Evolutionary conservation across 2,888 invertebrate genomes (phyloP).

Genomic region (Drosophila maculinotata): DNA sequence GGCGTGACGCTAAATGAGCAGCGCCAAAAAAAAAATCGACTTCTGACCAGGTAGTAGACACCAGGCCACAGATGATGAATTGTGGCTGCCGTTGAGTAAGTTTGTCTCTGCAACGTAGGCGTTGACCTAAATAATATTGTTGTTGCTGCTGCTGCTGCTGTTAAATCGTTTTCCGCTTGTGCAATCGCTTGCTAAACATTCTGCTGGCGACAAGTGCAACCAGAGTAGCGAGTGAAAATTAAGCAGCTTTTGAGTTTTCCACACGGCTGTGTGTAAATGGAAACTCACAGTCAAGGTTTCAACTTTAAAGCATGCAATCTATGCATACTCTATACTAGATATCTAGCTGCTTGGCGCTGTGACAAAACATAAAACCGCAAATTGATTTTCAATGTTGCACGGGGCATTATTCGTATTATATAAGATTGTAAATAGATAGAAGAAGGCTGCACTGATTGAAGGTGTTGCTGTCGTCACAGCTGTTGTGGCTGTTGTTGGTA

Average conservation of each 20-base stretch:
- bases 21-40: conserved; percentile 40
- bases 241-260: conserved; percentile 37
- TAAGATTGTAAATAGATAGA: conserved; percentile 36
- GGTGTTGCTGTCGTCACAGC: conserved; percentile 45
- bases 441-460: conserved; percentile 44
- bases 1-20: conserved; percentile 73
- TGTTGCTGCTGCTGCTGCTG: conserved; percentile 38
- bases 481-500: conserved; percentile 16
- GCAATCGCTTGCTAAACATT: conserved; percentile 75
- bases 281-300: conserved; percentile 74
- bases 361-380: conserved; percentile 70
- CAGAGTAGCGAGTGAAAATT: conserved; percentile 43
- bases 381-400: conserved; percentile 75
- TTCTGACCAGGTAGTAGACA: conserved; percentile 74
- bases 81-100: conserved; percentile 78
- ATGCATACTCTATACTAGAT: background rate
- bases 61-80: conserved; percentile 65
- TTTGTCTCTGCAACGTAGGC: conserved; percentile 72
- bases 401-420: conserved; percentile 44
- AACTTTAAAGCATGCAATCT: conserved; percentile 6
- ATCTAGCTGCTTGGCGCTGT: conserved; percentile 53
- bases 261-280: conserved; percentile 45
- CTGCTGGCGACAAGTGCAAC: conserved; percentile 67
- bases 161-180: conserved; percentile 72
- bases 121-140: conserved; percentile 75